Evolutionary conservation across 2,888 invertebrate species (phyloP).

Genomic region (Chymomyza amoena): DNA sequence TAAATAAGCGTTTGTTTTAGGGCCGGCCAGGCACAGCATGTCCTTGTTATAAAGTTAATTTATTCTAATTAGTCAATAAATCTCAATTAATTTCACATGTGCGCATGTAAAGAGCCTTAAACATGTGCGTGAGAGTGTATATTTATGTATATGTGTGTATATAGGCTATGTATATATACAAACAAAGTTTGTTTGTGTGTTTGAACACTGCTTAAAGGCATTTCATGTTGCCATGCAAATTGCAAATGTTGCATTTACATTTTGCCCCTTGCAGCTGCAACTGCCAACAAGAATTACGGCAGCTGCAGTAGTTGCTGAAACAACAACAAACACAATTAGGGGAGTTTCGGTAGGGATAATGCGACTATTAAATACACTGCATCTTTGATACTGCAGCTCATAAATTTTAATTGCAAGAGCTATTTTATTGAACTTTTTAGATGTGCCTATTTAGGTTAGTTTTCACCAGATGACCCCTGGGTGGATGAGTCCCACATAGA

Average conservation of each 20-base stretch:
- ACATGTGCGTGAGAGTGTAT: conserved; percentile 22
- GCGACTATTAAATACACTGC: too few species aligned
- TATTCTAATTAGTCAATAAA: conserved; percentile 78
- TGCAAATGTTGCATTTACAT: conserved; percentile 36
- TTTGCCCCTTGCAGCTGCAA: conserved; percentile 26
- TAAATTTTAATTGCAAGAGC: too few species aligned
- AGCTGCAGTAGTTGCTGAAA: conserved; percentile 10
- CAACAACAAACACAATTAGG: conserved; percentile 11
- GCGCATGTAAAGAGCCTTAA: conserved; percentile 1
- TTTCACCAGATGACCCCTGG: too few species aligned
- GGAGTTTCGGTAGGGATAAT: not conserved
- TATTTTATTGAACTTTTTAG: too few species aligned
- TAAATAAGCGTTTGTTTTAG: conserved; percentile 1
- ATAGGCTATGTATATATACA: conserved; percentile 13
- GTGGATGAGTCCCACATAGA: too few species aligned
- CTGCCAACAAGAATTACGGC: conserved; percentile 16
- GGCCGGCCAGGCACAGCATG: conserved; percentile 28
- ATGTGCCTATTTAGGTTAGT: too few species aligned
- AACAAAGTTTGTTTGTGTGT: not conserved
- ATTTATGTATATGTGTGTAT: conserved; percentile 17
- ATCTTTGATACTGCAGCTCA: too few species aligned
- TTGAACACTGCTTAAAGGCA: conserved; percentile 30
- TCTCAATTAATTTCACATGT: conserved; percentile 72
- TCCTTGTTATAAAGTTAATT: conserved; percentile 71
- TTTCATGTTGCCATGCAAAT: conserved; percentile 33